These are phyloP conservation scores for Agrochola macilenta DNA, from an alignment of 2,888 invertebrate genomes.

Conservation along the genomic window DNA sequence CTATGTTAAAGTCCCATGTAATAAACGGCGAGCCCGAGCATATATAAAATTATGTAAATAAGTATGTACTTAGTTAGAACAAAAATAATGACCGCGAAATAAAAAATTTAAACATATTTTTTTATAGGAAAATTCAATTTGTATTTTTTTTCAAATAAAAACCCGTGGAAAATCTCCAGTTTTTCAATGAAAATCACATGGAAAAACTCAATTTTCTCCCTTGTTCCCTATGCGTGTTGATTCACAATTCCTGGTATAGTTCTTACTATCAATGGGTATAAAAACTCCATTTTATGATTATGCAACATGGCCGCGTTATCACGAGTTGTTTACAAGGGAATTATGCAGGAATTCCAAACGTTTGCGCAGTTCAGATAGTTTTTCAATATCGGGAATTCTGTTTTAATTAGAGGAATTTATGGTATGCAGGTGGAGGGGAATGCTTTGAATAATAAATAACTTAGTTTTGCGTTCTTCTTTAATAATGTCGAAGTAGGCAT, in stretches of 20 bases:
- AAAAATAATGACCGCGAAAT: neutral
- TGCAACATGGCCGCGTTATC: constrained; percentile 58
- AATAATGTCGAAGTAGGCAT: neutral
- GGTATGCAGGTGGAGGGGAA: neutral
- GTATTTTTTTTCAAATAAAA: neutral
- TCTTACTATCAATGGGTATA: constrained; percentile 57
- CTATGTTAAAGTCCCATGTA: too few species aligned
- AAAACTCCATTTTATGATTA: constrained; percentile 60
- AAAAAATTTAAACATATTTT: neutral
- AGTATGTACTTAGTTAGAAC: neutral
- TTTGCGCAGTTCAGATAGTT: constrained; percentile 40
- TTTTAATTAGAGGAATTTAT: constrained; percentile 41
- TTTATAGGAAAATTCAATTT: neutral
- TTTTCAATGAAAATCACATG: neutral
- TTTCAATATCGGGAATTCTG: constrained; percentile 46
- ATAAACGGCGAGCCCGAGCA: too few species aligned
- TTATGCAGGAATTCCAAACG: constrained; percentile 60
- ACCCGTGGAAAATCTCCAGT: neutral
- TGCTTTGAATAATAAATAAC: neutral
- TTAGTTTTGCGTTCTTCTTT: neutral
- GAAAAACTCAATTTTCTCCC: neutral
- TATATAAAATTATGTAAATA: neutral
- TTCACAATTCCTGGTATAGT: constrained; percentile 44
- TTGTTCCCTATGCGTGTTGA: constrained; percentile 50
- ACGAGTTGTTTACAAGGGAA: constrained; percentile 55